A percentile compares a stretch with the other conserved stretches of the same genome.
Evolutionary conservation across 2,797 vertebrate species (phyloP).

Genomic region (Caiman crocodilus): DNA sequence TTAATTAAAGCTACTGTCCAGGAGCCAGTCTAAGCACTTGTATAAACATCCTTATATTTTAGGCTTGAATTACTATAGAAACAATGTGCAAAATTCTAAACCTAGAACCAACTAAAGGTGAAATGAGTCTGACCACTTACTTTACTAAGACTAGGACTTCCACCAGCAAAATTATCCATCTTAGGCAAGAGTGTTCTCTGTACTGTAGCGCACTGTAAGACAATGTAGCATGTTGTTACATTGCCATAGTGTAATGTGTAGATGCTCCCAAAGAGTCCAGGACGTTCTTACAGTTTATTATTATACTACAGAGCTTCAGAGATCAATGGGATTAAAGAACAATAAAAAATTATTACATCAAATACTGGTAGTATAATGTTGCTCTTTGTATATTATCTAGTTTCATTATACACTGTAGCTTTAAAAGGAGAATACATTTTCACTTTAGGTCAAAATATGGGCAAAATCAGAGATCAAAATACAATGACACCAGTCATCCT

Average conservation of each 20-base stretch:
- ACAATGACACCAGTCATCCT: not conserved
- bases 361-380: not conserved
- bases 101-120: not conserved
- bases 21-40: not conserved
- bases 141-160: slow-evolving; percentile 11
- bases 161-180: not conserved
- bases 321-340: not conserved
- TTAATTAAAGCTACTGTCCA: too few species aligned
- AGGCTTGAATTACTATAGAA: not conserved
- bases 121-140: not conserved
- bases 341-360: not conserved
- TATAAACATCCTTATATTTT: too few species aligned
- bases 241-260: too few species aligned
- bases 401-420: not conserved
- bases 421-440: not conserved
- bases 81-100: not conserved
- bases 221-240: too few species aligned
- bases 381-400: not conserved
- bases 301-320: not conserved
- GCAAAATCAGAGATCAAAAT: not conserved
- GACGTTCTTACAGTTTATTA: not conserved
- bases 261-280: too few species aligned
- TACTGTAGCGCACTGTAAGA: too few species aligned
- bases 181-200: not conserved
- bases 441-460: not conserved